A percentile compares a stretch with the other conserved stretches of the same genome.
These are phyloP conservation scores for Drosophila busckii DNA, from an alignment of 1,140 invertebrate species.

Conservation along the genomic window DNA sequence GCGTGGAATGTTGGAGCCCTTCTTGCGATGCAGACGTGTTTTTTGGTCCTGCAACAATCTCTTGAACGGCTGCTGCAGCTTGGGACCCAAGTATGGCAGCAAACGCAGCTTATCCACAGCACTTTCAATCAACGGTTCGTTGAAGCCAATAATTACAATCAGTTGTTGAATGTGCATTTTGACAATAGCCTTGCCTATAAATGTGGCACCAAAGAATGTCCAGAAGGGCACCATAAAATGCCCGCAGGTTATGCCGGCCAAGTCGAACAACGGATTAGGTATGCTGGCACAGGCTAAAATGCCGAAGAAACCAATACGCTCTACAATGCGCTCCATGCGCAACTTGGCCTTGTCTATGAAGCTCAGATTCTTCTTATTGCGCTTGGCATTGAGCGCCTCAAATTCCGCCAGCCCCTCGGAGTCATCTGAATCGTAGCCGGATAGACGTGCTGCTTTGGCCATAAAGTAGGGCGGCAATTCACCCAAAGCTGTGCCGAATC, in stretches of 20 bases:
- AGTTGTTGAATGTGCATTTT: slow-evolving; percentile 99
- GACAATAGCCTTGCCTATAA: slow-evolving; percentile 98
- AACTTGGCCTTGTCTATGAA: slow-evolving; percentile 90
- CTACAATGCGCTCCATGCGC: slow-evolving; percentile 94
- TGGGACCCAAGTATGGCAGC: slow-evolving; percentile 90
- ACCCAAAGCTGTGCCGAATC: slow-evolving; percentile 97
- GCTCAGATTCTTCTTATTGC: slow-evolving; percentile 82
- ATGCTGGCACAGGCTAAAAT: slow-evolving; percentile 98
- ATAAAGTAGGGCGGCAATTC: slow-evolving; percentile 98
- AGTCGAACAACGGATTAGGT: slow-evolving; percentile 99
- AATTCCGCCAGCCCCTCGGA: slow-evolving; percentile 89
- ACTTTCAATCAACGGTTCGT: slow-evolving; percentile 92
- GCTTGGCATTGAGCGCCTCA: slow-evolving; percentile 85
- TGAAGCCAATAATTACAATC: slow-evolving; percentile 98
- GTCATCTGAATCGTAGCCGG: slow-evolving; percentile 85
- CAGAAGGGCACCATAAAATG: slow-evolving; percentile 99
- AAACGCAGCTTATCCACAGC: slow-evolving; percentile 86
- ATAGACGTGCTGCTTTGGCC: slow-evolving; percentile 93
- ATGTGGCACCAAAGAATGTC: slow-evolving; percentile 99
- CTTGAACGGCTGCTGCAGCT: slow-evolving; percentile 91
- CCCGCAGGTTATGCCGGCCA: slow-evolving; percentile 99
- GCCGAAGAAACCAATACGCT: slow-evolving; percentile 97
- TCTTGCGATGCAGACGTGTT: slow-evolving; percentile 86
- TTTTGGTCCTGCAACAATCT: slow-evolving; percentile 94
- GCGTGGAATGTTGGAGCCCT: slow-evolving; percentile 51